Evolutionary conservation across 2,888 invertebrate genomes (phyloP).

Genomic region (Drosophila helvetica): DNA sequence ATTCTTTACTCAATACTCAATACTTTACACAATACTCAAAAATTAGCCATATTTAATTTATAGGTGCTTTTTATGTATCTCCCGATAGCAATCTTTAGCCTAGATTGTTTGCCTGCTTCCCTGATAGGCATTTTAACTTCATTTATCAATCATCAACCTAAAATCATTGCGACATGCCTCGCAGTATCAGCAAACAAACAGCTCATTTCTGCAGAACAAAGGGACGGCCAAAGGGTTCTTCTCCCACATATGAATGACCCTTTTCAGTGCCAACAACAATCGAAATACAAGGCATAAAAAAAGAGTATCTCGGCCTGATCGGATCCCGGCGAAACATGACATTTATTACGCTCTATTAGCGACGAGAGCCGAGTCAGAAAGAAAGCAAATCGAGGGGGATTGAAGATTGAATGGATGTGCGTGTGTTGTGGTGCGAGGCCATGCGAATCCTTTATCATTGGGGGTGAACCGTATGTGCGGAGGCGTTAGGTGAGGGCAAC

Average conservation of each 20-base stretch:
- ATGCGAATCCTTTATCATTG: constrained; percentile 71
- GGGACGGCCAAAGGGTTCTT: constrained; percentile 44
- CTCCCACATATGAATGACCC: constrained; percentile 35
- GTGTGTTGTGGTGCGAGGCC: constrained; percentile 57
- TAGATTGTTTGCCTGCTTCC: background rate
- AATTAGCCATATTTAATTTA: constrained; percentile 7
- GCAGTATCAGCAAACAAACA: constrained; percentile 36
- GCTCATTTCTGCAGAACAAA: constrained; percentile 30
- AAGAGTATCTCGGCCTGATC: constrained; percentile 61
- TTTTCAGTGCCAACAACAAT: constrained; percentile 38
- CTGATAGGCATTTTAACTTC: constrained; percentile 6
- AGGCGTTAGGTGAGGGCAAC: constrained; percentile 25
- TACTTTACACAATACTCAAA: background rate
- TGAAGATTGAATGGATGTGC: constrained; percentile 48
- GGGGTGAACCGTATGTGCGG: constrained; percentile 46
- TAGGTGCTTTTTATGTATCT: background rate
- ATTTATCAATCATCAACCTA: constrained; percentile 32
- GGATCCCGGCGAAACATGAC: constrained; percentile 66
- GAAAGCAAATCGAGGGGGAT: constrained; percentile 16
- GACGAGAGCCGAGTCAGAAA: constrained; percentile 30
- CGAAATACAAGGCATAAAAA: constrained; percentile 45
- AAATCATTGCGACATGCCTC: constrained; percentile 13
- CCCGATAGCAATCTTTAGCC: background rate
- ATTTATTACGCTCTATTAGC: constrained; percentile 81
- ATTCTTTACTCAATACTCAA: background rate